phyloP scores from a whole-genome alignment of 2,113 vertebrate species.

The Silurus asotus region DNA sequence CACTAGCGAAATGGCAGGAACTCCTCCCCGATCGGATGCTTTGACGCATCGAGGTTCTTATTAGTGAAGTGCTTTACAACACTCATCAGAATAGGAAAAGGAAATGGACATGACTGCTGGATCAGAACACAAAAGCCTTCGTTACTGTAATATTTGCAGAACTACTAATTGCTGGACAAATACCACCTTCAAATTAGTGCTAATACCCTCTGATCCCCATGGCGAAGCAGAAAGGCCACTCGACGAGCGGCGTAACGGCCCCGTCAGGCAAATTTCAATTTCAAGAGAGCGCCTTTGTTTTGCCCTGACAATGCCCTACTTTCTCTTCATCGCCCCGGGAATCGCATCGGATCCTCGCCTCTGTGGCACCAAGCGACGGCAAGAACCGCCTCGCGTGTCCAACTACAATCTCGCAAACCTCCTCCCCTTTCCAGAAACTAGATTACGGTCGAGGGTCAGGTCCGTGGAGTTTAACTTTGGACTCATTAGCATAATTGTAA shows the following conservation, averaged over 20 bases:
- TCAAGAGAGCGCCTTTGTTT: constrained; percentile 71
- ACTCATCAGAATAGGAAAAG: background rate
- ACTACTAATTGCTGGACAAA: background rate
- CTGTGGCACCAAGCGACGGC: constrained; percentile 55
- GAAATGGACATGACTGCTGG: background rate
- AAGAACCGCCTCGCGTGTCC: constrained; percentile 43
- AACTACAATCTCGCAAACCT: constrained; percentile 23
- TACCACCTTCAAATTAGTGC: background rate
- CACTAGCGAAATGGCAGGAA: background rate
- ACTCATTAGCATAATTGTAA: constrained; percentile 30
- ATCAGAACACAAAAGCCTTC: background rate
- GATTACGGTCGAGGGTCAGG: constrained; percentile 4
- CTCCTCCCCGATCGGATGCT: background rate
- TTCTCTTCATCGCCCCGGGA: constrained; percentile 64
- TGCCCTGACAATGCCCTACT: constrained; percentile 68
- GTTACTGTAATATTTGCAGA: background rate
- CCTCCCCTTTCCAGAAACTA: background rate
- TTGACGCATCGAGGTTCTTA: background rate
- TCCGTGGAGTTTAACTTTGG: background rate
- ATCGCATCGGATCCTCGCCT: constrained; percentile 66
- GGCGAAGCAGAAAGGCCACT: constrained; percentile 15
- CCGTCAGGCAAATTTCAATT: constrained; percentile 16
- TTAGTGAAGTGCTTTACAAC: background rate
- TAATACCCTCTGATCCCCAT: background rate
- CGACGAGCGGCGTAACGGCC: background rate